These are phyloP conservation scores for Parazoanthus darwini DNA, from an alignment of 92 coral and sea anemone species.

Conservation along the genomic window DNA sequence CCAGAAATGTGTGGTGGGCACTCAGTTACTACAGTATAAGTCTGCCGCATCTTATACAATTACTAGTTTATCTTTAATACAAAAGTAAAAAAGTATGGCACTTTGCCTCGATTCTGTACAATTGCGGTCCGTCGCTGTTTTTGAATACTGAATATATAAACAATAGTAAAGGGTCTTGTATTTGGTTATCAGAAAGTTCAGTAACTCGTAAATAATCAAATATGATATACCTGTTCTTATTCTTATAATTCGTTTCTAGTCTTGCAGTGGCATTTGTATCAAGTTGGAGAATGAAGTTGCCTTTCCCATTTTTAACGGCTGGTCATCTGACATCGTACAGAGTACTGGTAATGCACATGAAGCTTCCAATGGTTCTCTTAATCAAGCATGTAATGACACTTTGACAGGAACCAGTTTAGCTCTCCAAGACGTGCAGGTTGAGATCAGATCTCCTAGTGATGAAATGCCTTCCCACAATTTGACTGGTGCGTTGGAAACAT, in stretches of 20 bases:
- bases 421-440: neutral
- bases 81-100: no score
- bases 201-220: neutral
- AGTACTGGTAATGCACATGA: neutral
- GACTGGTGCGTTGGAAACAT: neutral
- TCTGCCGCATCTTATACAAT: no score
- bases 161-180: neutral
- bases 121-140: neutral
- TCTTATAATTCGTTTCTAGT: neutral
- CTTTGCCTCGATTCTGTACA: no score
- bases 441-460: neutral
- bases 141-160: neutral
- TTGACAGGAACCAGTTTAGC: neutral
- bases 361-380: neutral
- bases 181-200: neutral
- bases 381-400: neutral
- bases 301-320: neutral
- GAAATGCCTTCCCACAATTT: neutral
- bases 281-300: constrained; percentile 11
- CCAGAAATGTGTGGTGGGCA: no score
- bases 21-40: no score
- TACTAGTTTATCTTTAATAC: no score
- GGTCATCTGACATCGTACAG: neutral
- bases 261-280: constrained; percentile 10
- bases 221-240: neutral